Percentiles rank a stretch among this genome's conserved stretches.
phyloP scores from a whole-genome alignment of 2,888 invertebrate species.

The Noctua pronuba region DNA sequence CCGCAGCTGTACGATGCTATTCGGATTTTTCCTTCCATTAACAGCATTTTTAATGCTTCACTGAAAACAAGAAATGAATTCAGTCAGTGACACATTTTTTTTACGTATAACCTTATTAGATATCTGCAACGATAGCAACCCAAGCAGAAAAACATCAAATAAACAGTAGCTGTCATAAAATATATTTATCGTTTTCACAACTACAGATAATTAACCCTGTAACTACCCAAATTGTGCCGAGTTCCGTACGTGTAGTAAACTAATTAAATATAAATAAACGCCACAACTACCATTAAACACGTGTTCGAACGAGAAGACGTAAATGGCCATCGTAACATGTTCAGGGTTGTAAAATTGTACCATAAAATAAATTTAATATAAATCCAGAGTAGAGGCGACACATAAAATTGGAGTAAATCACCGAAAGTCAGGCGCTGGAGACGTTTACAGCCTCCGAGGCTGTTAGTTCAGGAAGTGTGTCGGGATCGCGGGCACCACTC shows the following conservation, averaged over 20 bases:
- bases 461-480: constrained; percentile 85
- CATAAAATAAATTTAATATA: constrained; percentile 89
- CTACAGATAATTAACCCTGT: not conserved
- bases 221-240: not conserved
- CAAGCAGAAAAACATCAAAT: constrained; percentile 28
- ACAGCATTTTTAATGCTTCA: constrained; percentile 60
- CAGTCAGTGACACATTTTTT: constrained; percentile 29
- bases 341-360: constrained; percentile 85
- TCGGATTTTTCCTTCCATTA: constrained; percentile 64
- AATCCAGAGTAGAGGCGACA: constrained; percentile 86
- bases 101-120: constrained; percentile 31
- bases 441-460: constrained; percentile 88
- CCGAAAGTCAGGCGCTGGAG: constrained; percentile 88
- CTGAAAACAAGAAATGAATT: constrained; percentile 53
- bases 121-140: constrained; percentile 15
- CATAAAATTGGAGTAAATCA: constrained; percentile 90
- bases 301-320: constrained; percentile 74
- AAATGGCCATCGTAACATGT: constrained; percentile 83
- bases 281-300: constrained; percentile 66
- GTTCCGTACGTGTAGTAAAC: constrained; percentile 5
- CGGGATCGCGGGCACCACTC: constrained; percentile 80
- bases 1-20: constrained; percentile 61
- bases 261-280: constrained; percentile 64
- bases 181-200: constrained; percentile 5
- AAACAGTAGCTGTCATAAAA: constrained; percentile 8